phyloP scores from a whole-genome alignment of 2,113 vertebrate species.

The Cnemophilus loriae region DNA sequence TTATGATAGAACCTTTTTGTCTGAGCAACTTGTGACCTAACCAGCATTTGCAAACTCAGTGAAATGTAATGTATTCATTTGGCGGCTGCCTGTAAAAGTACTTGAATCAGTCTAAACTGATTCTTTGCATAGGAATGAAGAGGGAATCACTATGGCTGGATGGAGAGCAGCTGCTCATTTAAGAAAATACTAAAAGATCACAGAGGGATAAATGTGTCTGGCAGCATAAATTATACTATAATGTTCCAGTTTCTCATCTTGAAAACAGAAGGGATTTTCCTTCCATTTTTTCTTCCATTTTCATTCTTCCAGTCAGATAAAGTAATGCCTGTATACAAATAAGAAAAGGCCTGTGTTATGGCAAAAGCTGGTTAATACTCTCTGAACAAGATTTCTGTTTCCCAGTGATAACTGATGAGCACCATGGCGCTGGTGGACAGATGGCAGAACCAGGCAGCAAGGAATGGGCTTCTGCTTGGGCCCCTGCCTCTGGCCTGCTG shows the following conservation, averaged over 20 bases:
- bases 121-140: not conserved
- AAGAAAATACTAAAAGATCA: conserved; percentile 3
- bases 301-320: not conserved
- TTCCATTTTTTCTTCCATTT: not conserved
- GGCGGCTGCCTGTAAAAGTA: not conserved
- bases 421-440: not conserved
- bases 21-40: conserved; percentile 10
- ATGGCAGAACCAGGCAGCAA: not conserved
- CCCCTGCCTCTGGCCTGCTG: not conserved
- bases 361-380: not conserved
- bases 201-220: not conserved
- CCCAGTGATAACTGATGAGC: not conserved
- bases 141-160: not conserved
- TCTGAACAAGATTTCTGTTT: not conserved
- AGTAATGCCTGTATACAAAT: not conserved
- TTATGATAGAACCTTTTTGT: not conserved
- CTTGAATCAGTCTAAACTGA: not conserved
- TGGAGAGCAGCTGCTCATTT: conserved; percentile 7
- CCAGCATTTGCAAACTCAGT: conserved; percentile 1
- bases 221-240: not conserved
- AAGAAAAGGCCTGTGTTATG: not conserved
- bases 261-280: not conserved
- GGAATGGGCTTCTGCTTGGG: not conserved
- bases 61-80: conserved; percentile 6
- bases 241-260: not conserved